Evolutionary conservation across 2,888 invertebrate genomes (phyloP).

Genomic region (Tetramorium bicarinatum): DNA sequence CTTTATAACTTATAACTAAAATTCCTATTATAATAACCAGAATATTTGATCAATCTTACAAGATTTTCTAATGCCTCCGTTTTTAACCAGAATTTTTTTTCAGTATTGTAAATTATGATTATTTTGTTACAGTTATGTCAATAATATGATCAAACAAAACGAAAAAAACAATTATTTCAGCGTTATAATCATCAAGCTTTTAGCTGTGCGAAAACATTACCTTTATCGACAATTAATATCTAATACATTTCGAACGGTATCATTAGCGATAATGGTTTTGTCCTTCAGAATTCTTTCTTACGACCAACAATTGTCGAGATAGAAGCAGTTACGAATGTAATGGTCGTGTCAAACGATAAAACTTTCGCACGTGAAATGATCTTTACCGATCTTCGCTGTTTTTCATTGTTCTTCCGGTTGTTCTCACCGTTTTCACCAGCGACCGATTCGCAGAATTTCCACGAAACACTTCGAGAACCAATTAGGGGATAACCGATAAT

Average conservation of each 20-base stretch:
- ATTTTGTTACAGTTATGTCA: background rate
- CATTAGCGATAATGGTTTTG: background rate
- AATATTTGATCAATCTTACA: too few relatives aligned
- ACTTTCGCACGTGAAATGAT: slow-evolving; percentile 23
- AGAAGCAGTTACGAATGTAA: background rate
- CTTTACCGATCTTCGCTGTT: background rate
- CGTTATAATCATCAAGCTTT: background rate
- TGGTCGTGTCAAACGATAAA: background rate
- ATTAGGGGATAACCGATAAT: slow-evolving; percentile 22
- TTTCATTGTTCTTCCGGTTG: slow-evolving; percentile 45
- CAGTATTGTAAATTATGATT: background rate
- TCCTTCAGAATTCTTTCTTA: background rate
- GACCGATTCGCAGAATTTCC: background rate
- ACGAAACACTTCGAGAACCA: background rate
- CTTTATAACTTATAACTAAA: too few relatives aligned
- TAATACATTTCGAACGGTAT: background rate
- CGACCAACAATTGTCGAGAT: background rate
- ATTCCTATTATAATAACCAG: too few relatives aligned
- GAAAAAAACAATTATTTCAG: background rate
- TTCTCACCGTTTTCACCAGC: slow-evolving; percentile 20
- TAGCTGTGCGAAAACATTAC: background rate
- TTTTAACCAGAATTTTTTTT: too few relatives aligned
- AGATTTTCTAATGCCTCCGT: too few relatives aligned
- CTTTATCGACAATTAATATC: background rate
- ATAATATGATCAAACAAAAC: background rate